phyloP scores from a whole-genome alignment of 2,113 vertebrate genomes.

The Pluvialis apricaria region DNA sequence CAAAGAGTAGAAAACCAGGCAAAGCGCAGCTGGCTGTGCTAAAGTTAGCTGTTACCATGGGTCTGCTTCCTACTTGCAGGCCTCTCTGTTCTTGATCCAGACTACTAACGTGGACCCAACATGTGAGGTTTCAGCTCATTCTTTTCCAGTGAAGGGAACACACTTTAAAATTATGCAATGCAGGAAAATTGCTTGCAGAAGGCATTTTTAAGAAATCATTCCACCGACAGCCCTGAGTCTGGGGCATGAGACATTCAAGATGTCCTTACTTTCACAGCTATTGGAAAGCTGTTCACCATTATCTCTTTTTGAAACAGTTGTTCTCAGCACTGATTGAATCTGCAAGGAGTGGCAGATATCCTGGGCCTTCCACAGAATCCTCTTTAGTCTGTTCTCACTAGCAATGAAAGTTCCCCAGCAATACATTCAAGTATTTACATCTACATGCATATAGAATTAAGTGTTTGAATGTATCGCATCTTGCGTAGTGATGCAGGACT shows the following conservation, averaged over 20 bases:
- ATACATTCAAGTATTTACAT: background rate
- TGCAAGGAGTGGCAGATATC: background rate
- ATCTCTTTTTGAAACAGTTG: background rate
- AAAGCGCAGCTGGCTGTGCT: background rate
- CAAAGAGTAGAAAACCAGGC: background rate
- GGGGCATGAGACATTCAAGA: background rate
- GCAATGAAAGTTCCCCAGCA: background rate
- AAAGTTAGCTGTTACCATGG: background rate
- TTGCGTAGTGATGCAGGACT: background rate
- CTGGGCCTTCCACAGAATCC: background rate
- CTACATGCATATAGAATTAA: background rate
- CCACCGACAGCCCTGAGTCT: background rate
- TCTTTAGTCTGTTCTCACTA: background rate
- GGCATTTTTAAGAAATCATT: background rate
- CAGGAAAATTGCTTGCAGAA: background rate
- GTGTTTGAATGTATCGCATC: background rate
- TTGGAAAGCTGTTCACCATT: background rate
- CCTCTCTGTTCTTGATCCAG: background rate
- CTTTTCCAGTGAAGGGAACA: background rate
- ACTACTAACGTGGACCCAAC: background rate
- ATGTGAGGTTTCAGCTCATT: background rate
- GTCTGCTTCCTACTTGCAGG: background rate
- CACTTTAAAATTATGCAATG: background rate
- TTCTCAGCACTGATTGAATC: background rate
- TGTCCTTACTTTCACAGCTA: background rate